Evolutionary conservation across 37 sponge, comb jelly and placozoan genomes (phyloP), one percentile per base, ranked within the genome.

Genomic region (Bolinopsis microptera): DNA sequence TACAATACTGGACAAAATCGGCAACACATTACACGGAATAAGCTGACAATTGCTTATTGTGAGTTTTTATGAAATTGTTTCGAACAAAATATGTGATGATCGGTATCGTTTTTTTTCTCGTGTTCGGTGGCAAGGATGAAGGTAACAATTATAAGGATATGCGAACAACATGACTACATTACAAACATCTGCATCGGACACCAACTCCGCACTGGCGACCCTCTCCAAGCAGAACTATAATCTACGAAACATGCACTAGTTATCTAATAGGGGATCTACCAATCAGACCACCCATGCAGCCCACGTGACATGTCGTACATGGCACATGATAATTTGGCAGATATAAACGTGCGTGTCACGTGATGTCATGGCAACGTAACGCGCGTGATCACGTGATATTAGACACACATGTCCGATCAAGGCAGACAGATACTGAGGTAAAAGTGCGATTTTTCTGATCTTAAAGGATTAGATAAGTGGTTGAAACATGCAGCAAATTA

Each of bases 161-260:
- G n/a, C n/a, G n/a, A n/a, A n/a, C n/a, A n/a, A n/a, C n/a, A n/a
- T n/a, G n/a, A n/a, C n/a, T n/a, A n/a, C n/a, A n/a, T n/a, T n/a
- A n/a, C n/a, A n/a, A n/a, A n/a, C n/a, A n/a, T n/a, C n/a, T n/a
- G n/a, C n/a, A 13, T 48, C 61, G 61, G 61, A 48, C 61, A 48
- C 61, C 61, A 18, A 48, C 61, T 48, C 61, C 61, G 61, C 5
- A 48, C 61, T 5, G 13, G 9, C 13, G 61, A 48, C 61, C 13
- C 61, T 48, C 61, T 48, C 61, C 61, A 13, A 48, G 61, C 61
- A 48, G 61, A 48, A 48, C 61, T 48, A 48, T 48, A 48, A 48
- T 48, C 61, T 48, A 48, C 61, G 61, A 28, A 86, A 41, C 90
- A 86, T 41, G 90, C 90, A 86, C 90, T 38, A 86, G 90, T 86